phyloP scores from a whole-genome alignment of 2,797 vertebrate species.

The Pangasius sanitwongsei region DNA sequence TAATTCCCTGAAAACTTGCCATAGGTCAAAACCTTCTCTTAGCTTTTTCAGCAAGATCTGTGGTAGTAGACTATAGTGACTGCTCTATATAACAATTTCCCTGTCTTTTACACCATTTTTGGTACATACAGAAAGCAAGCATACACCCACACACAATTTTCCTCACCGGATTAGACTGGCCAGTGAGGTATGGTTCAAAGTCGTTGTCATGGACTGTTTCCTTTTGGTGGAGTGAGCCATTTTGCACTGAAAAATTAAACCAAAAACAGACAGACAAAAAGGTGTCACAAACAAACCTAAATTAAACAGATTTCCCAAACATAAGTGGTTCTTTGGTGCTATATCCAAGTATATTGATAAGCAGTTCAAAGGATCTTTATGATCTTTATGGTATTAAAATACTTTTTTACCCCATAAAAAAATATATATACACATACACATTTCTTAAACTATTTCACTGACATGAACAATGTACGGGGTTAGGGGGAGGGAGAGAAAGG shows the following conservation, averaged over 20 bases:
- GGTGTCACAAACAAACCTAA: neutral
- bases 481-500: neutral
- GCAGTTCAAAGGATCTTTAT: neutral
- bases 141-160: conserved; percentile 4
- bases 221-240: conserved; percentile 97
- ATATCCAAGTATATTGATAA: too few species aligned
- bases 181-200: conserved; percentile 96
- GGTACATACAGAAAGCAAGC: neutral
- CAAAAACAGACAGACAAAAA: conserved; percentile 9
- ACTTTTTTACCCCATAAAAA: neutral
- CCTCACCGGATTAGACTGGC: conserved; percentile 95
- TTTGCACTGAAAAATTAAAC: conserved; percentile 81
- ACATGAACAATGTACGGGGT: too few species aligned
- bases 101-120: neutral
- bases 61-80: neutral
- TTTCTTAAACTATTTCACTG: neutral
- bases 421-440: neutral
- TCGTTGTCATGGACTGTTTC: conserved; percentile 95
- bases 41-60: too few species aligned
- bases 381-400: neutral
- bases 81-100: neutral
- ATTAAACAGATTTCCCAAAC: neutral
- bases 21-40: too few species aligned
- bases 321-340: neutral
- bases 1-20: too few species aligned